Evolutionary conservation across 2,113 vertebrate species (phyloP), one percentile per base, ranked within the genome.

Genomic region (Morphnarchus princeps): DNA sequence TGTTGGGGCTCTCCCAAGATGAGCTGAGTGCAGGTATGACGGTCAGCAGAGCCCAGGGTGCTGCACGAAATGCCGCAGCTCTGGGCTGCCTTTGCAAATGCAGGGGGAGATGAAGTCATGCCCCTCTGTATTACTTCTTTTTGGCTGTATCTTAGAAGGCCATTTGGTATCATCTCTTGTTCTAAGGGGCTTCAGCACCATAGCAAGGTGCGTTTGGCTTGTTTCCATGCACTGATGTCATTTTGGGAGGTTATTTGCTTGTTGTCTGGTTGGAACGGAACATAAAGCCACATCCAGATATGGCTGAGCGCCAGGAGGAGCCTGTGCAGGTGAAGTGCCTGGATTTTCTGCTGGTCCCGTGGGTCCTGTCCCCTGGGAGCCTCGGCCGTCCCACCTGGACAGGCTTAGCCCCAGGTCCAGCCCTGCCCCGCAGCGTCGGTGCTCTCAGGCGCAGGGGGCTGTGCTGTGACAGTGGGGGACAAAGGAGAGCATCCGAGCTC

Each of bases 111-210:
- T 34, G 40, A 71, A 50, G 11, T 15, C 11, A 4, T 34, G 22
- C 2, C 6, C 26, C n/a, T 5, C 5, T 2, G 1, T 10, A 3
- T 25, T 40, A 4, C 2, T 1, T 22, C 5, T 18, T 82, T 72
- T 70, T 59, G 50, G 43, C 58, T 52, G 16, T 50, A 3, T 45
- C 50, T 28, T 55, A 42, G 22, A 73, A 49, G 29, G 34, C 28
- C n/a, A 1, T 50, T 87, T 52, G 71, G 5, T 49, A 20, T 11
- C 59, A 6, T 19, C 18, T 32, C 43, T 40, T 17, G 36, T 81
- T 58, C 55, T 15, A 2, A 6, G 12, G 32, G 24, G 4, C 17
- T 34, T 38, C 17, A 21, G 13, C 54, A 13, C 28, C 43, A 7
- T 2, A 25, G 34, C 12, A 4, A 81, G 55, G 67, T 7, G 81